Conservation (phyloP, 2,888 invertebrate species). For the Papilio gigon region DNA sequence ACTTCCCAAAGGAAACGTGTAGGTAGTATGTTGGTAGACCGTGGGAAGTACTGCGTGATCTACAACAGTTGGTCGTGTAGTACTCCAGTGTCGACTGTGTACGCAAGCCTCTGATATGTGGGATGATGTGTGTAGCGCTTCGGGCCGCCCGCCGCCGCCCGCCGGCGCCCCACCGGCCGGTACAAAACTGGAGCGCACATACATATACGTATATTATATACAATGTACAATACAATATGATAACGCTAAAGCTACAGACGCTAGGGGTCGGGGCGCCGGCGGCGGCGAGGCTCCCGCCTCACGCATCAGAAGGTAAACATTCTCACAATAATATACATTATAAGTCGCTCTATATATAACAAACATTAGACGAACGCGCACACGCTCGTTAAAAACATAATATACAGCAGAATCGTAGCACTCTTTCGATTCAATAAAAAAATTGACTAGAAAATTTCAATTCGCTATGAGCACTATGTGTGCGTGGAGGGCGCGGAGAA, state of each 20-base stretch:
- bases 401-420: constrained; percentile 80
- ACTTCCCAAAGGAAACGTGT: constrained; percentile 10
- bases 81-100: constrained; percentile 60
- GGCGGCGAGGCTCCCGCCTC: constrained; percentile 64
- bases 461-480: constrained; percentile 78
- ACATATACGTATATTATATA: constrained; percentile 78
- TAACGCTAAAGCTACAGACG: constrained; percentile 72
- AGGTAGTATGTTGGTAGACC: background rate
- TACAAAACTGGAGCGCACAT: constrained; percentile 76
- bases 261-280: constrained; percentile 69
- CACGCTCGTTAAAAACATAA: constrained; percentile 76
- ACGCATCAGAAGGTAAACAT: constrained; percentile 73
- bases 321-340: constrained; percentile 80
- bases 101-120: constrained; percentile 80
- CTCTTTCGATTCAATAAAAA: constrained; percentile 79
- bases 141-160: constrained; percentile 63
- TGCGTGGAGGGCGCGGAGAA: constrained; percentile 77
- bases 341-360: constrained; percentile 81
- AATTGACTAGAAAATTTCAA: constrained; percentile 82
- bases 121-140: constrained; percentile 78
- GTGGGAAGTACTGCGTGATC: constrained; percentile 9
- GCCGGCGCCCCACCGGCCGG: constrained; percentile 66
- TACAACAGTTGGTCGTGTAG: constrained; percentile 3
- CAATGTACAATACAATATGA: constrained; percentile 79
- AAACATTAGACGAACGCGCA: constrained; percentile 74